These are phyloP conservation scores for Chelonus formosanus DNA, from an alignment of 2,888 invertebrate genomes.

Conservation along the genomic window DNA sequence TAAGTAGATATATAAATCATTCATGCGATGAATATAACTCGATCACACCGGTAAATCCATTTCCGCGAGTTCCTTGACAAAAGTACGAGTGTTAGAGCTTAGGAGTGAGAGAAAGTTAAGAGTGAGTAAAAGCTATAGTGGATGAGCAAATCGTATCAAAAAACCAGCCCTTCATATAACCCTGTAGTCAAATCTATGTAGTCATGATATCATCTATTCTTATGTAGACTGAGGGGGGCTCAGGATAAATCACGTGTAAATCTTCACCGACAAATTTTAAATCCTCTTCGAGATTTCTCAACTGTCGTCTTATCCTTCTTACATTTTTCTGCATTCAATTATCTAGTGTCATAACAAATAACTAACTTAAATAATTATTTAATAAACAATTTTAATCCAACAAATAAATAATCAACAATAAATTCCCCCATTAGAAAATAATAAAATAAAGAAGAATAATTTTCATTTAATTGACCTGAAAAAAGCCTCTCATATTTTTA, in stretches of 20 bases:
- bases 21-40: slow-evolving; percentile 12
- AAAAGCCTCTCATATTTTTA: no score
- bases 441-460: no score
- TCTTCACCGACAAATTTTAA: slow-evolving; percentile 51
- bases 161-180: slow-evolving; percentile 15
- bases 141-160: slow-evolving; percentile 20
- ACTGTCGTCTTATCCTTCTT: slow-evolving; percentile 26
- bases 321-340: not conserved
- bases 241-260: slow-evolving; percentile 42
- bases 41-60: slow-evolving; percentile 13
- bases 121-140: slow-evolving; percentile 1
- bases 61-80: not conserved
- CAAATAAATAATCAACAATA: not conserved
- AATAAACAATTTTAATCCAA: not conserved
- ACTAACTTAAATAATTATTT: no score
- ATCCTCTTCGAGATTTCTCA: slow-evolving; percentile 49
- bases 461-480: no score
- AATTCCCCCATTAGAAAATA: not conserved
- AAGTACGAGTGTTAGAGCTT: no score
- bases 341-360: no score
- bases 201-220: slow-evolving; percentile 46
- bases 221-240: slow-evolving; percentile 38
- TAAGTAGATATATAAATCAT: slow-evolving; percentile 14
- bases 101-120: no score
- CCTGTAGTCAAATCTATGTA: slow-evolving; percentile 28